Evolutionary conservation across 2,797 vertebrate genomes (phyloP).

Genomic region (Melanotaenia parkinsoni): DNA sequence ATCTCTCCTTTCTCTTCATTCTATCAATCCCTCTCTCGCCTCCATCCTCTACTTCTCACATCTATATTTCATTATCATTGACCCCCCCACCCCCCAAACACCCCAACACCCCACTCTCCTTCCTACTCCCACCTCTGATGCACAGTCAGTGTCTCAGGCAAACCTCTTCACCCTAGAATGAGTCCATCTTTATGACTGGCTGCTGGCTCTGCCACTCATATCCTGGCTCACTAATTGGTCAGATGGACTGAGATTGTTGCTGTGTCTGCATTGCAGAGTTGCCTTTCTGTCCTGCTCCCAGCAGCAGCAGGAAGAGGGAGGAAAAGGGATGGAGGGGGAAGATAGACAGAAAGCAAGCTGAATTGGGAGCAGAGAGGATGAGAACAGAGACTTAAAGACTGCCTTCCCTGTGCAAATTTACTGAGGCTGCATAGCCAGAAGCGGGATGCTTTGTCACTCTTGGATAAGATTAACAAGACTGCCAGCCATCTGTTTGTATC

Average conservation of each 20-base stretch:
- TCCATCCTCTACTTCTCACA: constrained; percentile 26
- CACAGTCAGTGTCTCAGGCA: constrained; percentile 51
- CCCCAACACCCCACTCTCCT: not conserved
- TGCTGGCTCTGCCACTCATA: constrained; percentile 75
- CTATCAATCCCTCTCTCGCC: constrained; percentile 21
- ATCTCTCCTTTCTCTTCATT: constrained; percentile 38
- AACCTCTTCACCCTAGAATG: constrained; percentile 31
- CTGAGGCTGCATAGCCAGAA: constrained; percentile 48
- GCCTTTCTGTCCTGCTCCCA: constrained; percentile 59
- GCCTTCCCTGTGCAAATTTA: constrained; percentile 53
- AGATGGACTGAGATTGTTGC: constrained; percentile 77
- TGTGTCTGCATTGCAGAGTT: constrained; percentile 83
- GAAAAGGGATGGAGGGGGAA: constrained; percentile 31
- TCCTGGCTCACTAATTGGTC: constrained; percentile 78
- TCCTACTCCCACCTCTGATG: constrained; percentile 15
- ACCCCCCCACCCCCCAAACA: constrained; percentile 13
- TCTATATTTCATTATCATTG: constrained; percentile 66
- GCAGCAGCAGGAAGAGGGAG: constrained; percentile 46
- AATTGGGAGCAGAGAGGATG: constrained; percentile 37
- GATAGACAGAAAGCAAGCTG: constrained; percentile 29
- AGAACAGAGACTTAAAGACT: constrained; percentile 54
- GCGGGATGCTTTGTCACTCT: constrained; percentile 37
- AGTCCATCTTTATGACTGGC: constrained; percentile 68
- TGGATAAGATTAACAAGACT: constrained; percentile 57
- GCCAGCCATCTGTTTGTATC: constrained; percentile 53